Conservation (phyloP, 2,797 vertebrate genomes). For the Danionella dracula region DNA sequence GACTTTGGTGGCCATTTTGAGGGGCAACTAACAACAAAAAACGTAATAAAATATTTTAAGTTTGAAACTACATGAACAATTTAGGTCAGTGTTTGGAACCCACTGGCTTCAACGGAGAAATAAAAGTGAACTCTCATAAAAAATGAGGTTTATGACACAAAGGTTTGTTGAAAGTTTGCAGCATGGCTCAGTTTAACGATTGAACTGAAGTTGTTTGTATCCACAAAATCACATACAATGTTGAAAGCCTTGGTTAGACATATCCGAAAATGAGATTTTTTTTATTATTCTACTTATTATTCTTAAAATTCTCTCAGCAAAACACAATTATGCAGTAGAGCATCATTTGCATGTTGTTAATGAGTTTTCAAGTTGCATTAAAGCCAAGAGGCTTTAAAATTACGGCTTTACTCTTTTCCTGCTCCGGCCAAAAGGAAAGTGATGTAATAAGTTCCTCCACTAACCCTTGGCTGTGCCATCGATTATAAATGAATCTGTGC, state of each 20-base stretch:
- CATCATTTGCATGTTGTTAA: background rate
- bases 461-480: background rate
- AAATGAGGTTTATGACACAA: background rate
- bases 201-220: too few species aligned
- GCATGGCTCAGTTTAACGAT: background rate
- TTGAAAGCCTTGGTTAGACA: too few species aligned
- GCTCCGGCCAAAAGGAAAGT: background rate
- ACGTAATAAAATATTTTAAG: background rate
- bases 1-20: too few species aligned
- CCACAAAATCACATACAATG: too few species aligned
- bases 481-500: constrained; percentile 6
- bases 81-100: background rate
- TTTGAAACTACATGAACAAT: background rate
- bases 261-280: background rate
- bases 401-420: background rate
- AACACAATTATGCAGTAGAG: background rate
- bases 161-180: background rate
- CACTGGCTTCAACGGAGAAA: background rate
- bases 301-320: background rate
- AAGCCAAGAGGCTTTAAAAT: background rate
- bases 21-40: background rate
- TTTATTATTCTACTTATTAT: too few species aligned
- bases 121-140: background rate
- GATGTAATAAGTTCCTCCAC: constrained; percentile 31
- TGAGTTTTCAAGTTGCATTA: background rate